Percentiles rank a stretch among this genome's conserved stretches.
phyloP scores from a whole-genome alignment of 2,797 vertebrate genomes.

The Gymnocypris eckloni region DNA sequence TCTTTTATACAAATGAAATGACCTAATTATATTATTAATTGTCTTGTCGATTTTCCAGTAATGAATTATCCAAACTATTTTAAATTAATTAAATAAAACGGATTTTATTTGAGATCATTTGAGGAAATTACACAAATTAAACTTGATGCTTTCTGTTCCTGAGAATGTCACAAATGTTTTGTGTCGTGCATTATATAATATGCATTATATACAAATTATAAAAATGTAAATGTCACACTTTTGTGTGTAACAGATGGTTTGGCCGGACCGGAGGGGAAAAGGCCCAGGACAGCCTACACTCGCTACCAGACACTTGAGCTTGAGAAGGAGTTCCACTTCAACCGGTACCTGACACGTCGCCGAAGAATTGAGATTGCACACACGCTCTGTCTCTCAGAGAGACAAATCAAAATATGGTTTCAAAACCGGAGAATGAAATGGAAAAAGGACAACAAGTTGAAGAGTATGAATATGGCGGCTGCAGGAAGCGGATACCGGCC shows the following conservation, averaged over 20 bases:
- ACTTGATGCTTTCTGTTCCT: neutral
- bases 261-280: slow-evolving; percentile 95
- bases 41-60: neutral
- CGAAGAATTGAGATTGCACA: slow-evolving; percentile 98
- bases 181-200: neutral
- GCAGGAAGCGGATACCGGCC: slow-evolving; percentile 95
- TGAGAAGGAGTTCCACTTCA: slow-evolving; percentile 99
- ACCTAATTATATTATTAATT: neutral
- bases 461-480: slow-evolving; percentile 98
- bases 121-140: neutral
- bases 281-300: slow-evolving; percentile 97
- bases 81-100: neutral
- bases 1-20: neutral
- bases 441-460: slow-evolving; percentile 99
- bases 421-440: slow-evolving; percentile 99
- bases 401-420: slow-evolving; percentile 99
- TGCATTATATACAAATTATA: neutral
- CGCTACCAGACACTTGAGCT: slow-evolving; percentile 98
- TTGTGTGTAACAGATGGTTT: slow-evolving; percentile 76
- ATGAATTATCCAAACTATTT: neutral
- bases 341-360: slow-evolving; percentile 98
- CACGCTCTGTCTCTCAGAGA: slow-evolving; percentile 97
- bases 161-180: neutral
- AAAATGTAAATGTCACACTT: slow-evolving; percentile 4
- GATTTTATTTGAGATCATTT: neutral